Evolutionary conservation across 2,888 invertebrate species (phyloP).

Genomic region (Diaprepes abbreviatus): DNA sequence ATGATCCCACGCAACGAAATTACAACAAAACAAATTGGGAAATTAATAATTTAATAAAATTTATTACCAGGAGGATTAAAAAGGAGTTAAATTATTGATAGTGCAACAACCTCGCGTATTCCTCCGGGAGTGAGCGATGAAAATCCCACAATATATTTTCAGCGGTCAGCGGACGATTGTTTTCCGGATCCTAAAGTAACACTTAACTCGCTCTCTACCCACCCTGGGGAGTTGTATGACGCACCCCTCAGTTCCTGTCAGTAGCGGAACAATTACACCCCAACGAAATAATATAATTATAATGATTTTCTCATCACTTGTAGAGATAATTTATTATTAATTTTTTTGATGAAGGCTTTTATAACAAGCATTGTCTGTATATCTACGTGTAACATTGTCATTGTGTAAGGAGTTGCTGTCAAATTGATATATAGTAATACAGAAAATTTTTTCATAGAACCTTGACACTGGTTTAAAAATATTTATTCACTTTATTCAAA

Average conservation of each 20-base stretch:
- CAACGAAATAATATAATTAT: constrained; percentile 31
- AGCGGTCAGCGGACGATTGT: constrained; percentile 44
- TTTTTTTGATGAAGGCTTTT: neutral
- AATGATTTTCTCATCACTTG: constrained; percentile 36
- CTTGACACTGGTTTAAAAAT: too few species aligned
- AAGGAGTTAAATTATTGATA: constrained; percentile 33
- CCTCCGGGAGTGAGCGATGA: constrained; percentile 27
- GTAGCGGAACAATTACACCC: constrained; percentile 33
- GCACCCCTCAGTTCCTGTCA: constrained; percentile 27
- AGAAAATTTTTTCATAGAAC: too few species aligned
- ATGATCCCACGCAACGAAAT: constrained; percentile 18
- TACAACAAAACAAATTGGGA: constrained; percentile 35
- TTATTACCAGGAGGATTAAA: constrained; percentile 31
- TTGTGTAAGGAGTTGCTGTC: too few species aligned
- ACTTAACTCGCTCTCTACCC: constrained; percentile 36
- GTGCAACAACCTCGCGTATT: constrained; percentile 26
- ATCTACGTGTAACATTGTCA: too few species aligned
- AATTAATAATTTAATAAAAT: constrained; percentile 37
- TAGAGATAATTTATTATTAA: constrained; percentile 8
- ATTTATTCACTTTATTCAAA: too few species aligned
- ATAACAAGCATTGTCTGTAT: neutral
- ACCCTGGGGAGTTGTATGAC: constrained; percentile 34
- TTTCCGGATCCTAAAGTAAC: constrained; percentile 41
- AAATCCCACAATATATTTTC: constrained; percentile 45
- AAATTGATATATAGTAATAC: too few species aligned